Evolutionary conservation across 2,888 invertebrate genomes (phyloP).

Genomic region (Ophion ventricosus): DNA sequence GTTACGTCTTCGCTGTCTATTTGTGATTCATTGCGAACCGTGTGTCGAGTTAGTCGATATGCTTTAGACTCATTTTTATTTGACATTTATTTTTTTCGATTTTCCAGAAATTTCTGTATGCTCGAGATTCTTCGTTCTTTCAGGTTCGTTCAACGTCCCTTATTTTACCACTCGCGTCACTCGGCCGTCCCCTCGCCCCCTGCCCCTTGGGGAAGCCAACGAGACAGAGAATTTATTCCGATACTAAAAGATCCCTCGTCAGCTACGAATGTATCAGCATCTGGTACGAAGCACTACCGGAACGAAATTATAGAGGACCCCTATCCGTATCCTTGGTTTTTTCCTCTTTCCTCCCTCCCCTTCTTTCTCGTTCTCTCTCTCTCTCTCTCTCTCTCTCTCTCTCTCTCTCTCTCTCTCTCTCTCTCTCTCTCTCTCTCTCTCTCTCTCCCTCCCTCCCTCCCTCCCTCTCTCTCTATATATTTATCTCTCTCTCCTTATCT

Average conservation of each 20-base stretch:
- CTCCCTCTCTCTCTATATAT: no score
- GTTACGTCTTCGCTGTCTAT: conserved; percentile 10
- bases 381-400: not conserved
- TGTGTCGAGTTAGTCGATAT: conserved; percentile 9
- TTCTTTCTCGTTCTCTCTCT: conserved; percentile 13
- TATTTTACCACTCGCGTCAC: conserved; percentile 13
- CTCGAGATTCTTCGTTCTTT: not conserved
- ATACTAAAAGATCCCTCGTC: conserved; percentile 64
- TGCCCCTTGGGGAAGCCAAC: conserved; percentile 41
- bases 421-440: not conserved
- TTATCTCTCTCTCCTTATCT: conserved; percentile 27
- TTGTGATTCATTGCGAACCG: not conserved
- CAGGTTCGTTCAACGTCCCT: not conserved
- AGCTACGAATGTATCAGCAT: conserved; percentile 42
- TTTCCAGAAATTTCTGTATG: not conserved
- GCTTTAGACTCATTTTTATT: conserved; percentile 3
- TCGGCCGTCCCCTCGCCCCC: not conserved
- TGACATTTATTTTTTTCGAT: not conserved
- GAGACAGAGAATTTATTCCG: conserved; percentile 65
- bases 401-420: conserved; percentile 16
- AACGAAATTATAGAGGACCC: conserved; percentile 31
- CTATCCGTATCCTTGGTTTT: conserved; percentile 23
- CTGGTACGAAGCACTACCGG: conserved; percentile 34
- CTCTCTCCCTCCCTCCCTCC: not conserved
- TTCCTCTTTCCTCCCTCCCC: not conserved